phyloP scores from a whole-genome alignment of 2,113 vertebrate genomes.

The Lepisosteus oculatus region DNA sequence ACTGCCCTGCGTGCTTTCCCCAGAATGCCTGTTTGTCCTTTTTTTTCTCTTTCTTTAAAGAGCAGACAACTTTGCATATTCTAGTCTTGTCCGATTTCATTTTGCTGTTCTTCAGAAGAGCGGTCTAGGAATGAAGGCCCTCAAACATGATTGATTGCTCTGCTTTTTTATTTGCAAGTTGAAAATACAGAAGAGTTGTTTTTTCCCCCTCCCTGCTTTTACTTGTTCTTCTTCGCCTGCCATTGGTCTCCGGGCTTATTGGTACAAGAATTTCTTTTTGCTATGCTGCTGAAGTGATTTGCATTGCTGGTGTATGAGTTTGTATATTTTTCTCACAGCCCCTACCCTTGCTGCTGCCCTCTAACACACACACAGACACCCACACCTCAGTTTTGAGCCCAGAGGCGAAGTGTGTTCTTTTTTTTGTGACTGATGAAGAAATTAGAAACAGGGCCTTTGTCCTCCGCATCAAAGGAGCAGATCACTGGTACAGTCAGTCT shows the following conservation, averaged over 20 bases:
- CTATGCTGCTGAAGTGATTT: constrained; percentile 83
- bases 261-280: constrained; percentile 71
- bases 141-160: constrained; percentile 85
- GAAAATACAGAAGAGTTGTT: constrained; percentile 69
- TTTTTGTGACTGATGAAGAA: constrained; percentile 31
- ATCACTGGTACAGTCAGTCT: neutral
- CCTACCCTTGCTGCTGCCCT: constrained; percentile 27
- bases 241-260: constrained; percentile 61
- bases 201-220: constrained; percentile 43
- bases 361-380: neutral
- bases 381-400: neutral
- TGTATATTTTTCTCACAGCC: constrained; percentile 86
- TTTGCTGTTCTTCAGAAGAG: constrained; percentile 71
- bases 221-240: constrained; percentile 47
- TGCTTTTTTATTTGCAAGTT: constrained; percentile 82
- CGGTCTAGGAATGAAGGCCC: constrained; percentile 66
- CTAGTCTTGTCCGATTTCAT: constrained; percentile 81
- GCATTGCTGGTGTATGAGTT: constrained; percentile 74
- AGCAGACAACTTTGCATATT: constrained; percentile 76
- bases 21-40: constrained; percentile 61
- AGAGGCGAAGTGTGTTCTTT: constrained; percentile 40
- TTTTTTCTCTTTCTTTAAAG: constrained; percentile 39
- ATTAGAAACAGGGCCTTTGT: neutral
- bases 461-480: neutral
- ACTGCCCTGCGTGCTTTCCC: constrained; percentile 52